phyloP scores from a whole-genome alignment of 2,888 invertebrate genomes.

The Chymomyza caudatula region DNA sequence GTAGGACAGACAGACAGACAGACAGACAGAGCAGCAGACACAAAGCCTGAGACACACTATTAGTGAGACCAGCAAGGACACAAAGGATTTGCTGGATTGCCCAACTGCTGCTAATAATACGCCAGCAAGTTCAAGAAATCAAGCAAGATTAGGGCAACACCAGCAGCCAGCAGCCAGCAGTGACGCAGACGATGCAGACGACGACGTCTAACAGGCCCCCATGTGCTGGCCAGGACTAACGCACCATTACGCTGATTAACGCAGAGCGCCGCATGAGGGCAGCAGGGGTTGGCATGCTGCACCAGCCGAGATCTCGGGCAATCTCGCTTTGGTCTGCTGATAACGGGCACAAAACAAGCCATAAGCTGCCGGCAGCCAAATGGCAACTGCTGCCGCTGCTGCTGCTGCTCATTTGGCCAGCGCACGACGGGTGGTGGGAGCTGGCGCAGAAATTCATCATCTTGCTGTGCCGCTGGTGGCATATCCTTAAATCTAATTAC shows the following conservation, averaged over 20 bases:
- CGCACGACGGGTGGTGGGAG: neutral
- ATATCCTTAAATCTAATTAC: constrained; percentile 79
- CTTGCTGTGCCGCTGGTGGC: constrained; percentile 75
- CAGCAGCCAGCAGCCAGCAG: constrained; percentile 39
- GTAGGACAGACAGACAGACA: constrained; percentile 21
- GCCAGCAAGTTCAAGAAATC: constrained; percentile 69
- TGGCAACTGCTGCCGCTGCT: constrained; percentile 47
- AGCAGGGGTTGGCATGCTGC: constrained; percentile 17
- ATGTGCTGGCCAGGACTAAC: constrained; percentile 44
- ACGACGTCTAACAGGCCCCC: constrained; percentile 29
- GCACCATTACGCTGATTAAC: constrained; percentile 77
- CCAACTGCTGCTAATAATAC: constrained; percentile 59
- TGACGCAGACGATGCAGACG: too few species aligned
- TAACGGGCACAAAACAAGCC: constrained; percentile 61
- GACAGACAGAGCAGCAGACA: constrained; percentile 18
- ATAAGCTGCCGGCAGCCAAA: constrained; percentile 29
- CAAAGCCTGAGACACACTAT: constrained; percentile 41
- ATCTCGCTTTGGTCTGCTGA: constrained; percentile 52
- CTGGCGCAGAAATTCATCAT: constrained; percentile 72
- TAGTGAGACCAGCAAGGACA: constrained; percentile 74
- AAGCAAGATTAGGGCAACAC: constrained; percentile 57
- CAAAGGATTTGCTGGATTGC: constrained; percentile 53
- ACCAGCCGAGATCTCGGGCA: constrained; percentile 18
- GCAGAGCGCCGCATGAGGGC: constrained; percentile 40
- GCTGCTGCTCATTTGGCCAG: constrained; percentile 72